These are phyloP conservation scores for Coleophora deauratella DNA, from an alignment of 2,888 invertebrate genomes.

Conservation along the genomic window DNA sequence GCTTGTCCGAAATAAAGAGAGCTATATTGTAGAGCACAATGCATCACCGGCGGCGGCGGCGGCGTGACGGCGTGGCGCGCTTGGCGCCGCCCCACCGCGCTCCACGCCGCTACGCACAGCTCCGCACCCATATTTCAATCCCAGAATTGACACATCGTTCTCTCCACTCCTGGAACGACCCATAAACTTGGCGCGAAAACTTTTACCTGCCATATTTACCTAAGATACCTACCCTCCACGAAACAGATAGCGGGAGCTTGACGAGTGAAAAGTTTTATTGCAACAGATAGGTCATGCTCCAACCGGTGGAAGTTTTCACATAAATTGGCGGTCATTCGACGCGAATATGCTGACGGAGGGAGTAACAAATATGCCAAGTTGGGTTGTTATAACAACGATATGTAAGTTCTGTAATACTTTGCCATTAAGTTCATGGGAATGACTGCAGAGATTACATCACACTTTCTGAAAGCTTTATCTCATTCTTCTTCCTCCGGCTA, in stretches of 20 bases:
- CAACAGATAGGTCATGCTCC: slow-evolving; percentile 67
- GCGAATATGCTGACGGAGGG: slow-evolving; percentile 73
- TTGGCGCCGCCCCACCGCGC: slow-evolving; percentile 21
- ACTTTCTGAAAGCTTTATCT: slow-evolving; percentile 70
- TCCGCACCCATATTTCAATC: slow-evolving; percentile 66
- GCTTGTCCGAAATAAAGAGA: slow-evolving; percentile 33
- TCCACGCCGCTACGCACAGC: slow-evolving; percentile 15
- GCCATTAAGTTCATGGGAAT: slow-evolving; percentile 73
- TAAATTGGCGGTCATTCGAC: slow-evolving; percentile 74
- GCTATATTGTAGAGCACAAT: slow-evolving; percentile 26
- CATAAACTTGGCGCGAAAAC: slow-evolving; percentile 59
- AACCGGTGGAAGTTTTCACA: slow-evolving; percentile 68
- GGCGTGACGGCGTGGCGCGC: slow-evolving; percentile 25
- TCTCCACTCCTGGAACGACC: slow-evolving; percentile 21
- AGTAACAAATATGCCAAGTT: slow-evolving; percentile 74
- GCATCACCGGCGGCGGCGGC: slow-evolving; percentile 77
- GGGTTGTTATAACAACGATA: slow-evolving; percentile 72
- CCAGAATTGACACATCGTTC: slow-evolving; percentile 66
- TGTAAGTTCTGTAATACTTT: slow-evolving; percentile 73
- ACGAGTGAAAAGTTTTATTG: slow-evolving; percentile 70
- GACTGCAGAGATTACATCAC: slow-evolving; percentile 69
- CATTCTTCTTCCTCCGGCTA: slow-evolving; percentile 45
- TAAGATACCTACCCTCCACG: slow-evolving; percentile 49
- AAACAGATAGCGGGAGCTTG: slow-evolving; percentile 60
- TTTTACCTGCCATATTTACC: slow-evolving; percentile 70